Evolutionary conservation across 2,888 invertebrate species (phyloP).

Genomic region (Branchellion lobata): DNA sequence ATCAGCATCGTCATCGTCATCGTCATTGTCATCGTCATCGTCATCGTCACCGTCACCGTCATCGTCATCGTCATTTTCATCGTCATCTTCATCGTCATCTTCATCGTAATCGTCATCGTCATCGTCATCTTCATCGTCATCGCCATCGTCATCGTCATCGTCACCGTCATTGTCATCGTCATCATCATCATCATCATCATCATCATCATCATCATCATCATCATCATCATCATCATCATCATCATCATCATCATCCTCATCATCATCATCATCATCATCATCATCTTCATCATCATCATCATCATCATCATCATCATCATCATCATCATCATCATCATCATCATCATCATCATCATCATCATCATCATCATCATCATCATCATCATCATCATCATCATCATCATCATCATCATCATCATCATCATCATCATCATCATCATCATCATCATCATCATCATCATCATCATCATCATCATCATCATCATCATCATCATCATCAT

Average conservation of each 20-base stretch:
- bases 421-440: neutral
- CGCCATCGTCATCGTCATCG: conserved; percentile 23
- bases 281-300: conserved; percentile 5
- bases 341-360: conserved; percentile 56
- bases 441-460: neutral
- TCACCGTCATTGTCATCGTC: conserved; percentile 18
- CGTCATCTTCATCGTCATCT: neutral
- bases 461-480: neutral
- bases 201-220: neutral
- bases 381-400: neutral
- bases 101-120: no score
- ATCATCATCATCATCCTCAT: no score
- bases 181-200: conserved; percentile 12
- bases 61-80: neutral
- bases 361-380: neutral
- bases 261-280: neutral
- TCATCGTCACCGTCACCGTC: no score
- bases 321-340: conserved; percentile 47
- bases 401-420: neutral
- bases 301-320: neutral
- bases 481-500: neutral
- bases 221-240: neutral
- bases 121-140: no score
- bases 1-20: neutral
- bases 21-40: neutral